Conservation (phyloP, 2,113 vertebrate species). For the Trichomycterus rosablanca region DNA sequence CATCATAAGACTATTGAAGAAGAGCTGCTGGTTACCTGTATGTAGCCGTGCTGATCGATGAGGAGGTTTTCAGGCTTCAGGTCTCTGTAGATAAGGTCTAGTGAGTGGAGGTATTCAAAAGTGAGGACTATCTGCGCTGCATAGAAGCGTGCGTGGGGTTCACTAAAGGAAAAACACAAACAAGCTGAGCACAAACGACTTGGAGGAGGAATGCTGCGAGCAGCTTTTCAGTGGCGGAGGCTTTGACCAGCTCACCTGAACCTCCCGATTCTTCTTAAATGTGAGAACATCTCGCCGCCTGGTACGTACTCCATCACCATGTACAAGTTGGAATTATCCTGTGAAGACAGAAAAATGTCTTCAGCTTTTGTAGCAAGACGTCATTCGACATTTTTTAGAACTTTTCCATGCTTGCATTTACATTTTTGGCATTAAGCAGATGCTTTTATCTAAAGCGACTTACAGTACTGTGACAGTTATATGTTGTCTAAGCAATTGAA, state of each 20-base stretch:
- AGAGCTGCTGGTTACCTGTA: constrained; percentile 90
- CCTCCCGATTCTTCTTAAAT: constrained; percentile 96
- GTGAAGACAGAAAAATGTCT: not conserved
- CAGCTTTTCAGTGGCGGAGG: not conserved
- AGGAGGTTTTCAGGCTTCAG: constrained; percentile 98
- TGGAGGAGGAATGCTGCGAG: too few species aligned
- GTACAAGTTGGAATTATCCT: constrained; percentile 99
- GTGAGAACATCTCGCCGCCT: constrained; percentile 99
- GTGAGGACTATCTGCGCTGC: constrained; percentile 98
- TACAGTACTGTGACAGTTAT: too few species aligned
- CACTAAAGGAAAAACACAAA: constrained; percentile 65
- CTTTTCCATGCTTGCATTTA: too few species aligned
- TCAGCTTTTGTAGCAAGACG: too few species aligned
- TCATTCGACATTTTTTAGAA: too few species aligned
- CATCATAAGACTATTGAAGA: too few species aligned
- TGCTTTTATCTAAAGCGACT: too few species aligned
- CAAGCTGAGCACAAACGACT: too few species aligned
- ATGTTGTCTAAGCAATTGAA: too few species aligned
- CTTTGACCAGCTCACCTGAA: constrained; percentile 73
- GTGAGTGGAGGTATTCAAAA: constrained; percentile 98
- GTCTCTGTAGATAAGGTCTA: constrained; percentile 99
- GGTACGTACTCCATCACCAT: constrained; percentile 99
- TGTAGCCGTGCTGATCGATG: constrained; percentile 98
- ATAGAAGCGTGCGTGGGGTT: constrained; percentile 96
- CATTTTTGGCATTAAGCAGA: too few species aligned